Percentiles rank a stretch among this genome's conserved stretches.
Evolutionary conservation across 1,140 invertebrate genomes (phyloP).

Genomic region (Hycleus phaleratus): DNA sequence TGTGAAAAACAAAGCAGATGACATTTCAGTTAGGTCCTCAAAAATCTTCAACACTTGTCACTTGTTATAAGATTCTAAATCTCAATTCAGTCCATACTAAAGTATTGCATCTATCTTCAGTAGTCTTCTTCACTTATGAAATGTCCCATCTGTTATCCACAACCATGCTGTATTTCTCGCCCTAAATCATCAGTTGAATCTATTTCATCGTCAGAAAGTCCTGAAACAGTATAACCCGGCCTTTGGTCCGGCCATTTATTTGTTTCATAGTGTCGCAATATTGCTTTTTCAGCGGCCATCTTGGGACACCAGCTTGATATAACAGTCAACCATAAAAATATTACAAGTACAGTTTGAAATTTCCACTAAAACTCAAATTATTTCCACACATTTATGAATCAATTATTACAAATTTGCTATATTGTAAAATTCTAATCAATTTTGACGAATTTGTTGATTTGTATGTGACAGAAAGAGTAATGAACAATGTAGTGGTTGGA

Average conservation of each 20-base stretch:
- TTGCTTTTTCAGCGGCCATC: slow-evolving; percentile 27
- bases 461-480: no score
- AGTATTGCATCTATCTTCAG: neutral
- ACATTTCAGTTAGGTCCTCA: neutral
- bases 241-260: slow-evolving; percentile 20
- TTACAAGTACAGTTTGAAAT: slow-evolving; percentile 7
- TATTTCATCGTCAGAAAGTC: neutral
- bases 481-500: no score
- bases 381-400: no score
- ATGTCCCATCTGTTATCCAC: neutral
- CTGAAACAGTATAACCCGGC: neutral
- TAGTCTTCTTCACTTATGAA: neutral
- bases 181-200: no score
- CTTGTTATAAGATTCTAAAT: neutral
- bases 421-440: no score
- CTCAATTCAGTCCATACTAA: neutral
- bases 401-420: no score
- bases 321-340: slow-evolving; percentile 27
- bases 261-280: slow-evolving; percentile 26
- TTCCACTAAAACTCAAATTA: slow-evolving; percentile 8
- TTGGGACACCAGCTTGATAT: slow-evolving; percentile 26
- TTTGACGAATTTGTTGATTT: no score
- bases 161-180: neutral
- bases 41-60: neutral
- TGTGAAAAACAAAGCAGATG: neutral